A percentile compares a stretch with the other conserved stretches of the same genome.
Conservation (phyloP, 2,888 invertebrate genomes). For the Agrenia bidenticulata region DNA sequence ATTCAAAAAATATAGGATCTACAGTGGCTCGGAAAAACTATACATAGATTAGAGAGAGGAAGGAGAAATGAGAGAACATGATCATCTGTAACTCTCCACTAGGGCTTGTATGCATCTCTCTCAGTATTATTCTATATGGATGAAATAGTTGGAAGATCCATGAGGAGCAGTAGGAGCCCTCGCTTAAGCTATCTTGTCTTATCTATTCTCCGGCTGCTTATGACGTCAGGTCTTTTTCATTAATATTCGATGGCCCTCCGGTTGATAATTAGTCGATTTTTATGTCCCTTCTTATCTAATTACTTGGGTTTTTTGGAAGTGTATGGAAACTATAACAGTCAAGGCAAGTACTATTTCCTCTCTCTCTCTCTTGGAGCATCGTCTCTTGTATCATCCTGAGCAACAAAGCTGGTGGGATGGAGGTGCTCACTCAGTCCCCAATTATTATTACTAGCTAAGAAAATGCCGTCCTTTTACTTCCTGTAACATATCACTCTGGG, state of each 20-base stretch:
- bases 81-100: neutral
- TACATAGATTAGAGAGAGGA: slow-evolving; percentile 8
- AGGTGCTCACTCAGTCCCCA: slow-evolving; percentile 19
- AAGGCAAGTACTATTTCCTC: neutral
- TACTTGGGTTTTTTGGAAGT: slow-evolving; percentile 45
- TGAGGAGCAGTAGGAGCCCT: neutral
- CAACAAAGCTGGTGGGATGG: too few relatives aligned
- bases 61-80: neutral
- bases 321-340: neutral
- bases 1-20: slow-evolving; percentile 48
- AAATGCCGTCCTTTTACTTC: slow-evolving; percentile 17
- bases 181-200: slow-evolving; percentile 34
- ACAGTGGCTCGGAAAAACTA: slow-evolving; percentile 3
- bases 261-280: slow-evolving; percentile 54
- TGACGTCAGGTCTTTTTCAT: slow-evolving; percentile 52
- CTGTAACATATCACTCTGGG: slow-evolving; percentile 16
- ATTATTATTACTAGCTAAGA: slow-evolving; percentile 20
- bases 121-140: neutral
- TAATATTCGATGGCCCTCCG: slow-evolving; percentile 54
- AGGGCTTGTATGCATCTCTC: neutral
- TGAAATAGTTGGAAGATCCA: neutral
- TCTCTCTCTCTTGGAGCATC: slow-evolving; percentile 23
- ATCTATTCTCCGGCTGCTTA: slow-evolving; percentile 40
- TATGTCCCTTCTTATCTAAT: slow-evolving; percentile 52
- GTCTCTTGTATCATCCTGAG: slow-evolving; percentile 11